Evolutionary conservation across 2,797 vertebrate genomes (phyloP).

Genomic region (Sebastes variabilis): DNA sequence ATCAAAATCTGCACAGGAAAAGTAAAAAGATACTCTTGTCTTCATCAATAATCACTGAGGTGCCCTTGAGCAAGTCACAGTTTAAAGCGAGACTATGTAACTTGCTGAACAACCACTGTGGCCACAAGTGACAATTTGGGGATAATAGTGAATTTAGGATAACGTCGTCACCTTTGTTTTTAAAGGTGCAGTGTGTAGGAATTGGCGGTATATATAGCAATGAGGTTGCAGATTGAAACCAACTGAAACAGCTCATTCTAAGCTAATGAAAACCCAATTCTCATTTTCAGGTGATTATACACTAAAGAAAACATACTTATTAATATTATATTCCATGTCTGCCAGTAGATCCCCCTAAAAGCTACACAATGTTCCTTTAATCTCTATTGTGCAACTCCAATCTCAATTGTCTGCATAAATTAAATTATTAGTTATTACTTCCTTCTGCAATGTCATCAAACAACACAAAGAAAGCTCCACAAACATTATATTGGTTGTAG

Average conservation of each 20-base stretch:
- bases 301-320: no score
- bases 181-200: no score
- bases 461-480: background rate
- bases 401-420: background rate
- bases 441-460: background rate
- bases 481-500: background rate
- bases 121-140: background rate
- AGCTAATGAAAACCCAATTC: no score
- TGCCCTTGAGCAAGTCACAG: background rate
- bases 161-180: background rate
- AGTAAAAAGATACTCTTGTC: background rate
- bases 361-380: background rate
- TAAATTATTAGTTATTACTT: background rate
- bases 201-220: rapidly evolving
- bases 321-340: background rate
- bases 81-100: background rate
- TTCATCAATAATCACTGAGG: background rate
- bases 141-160: background rate
- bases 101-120: background rate
- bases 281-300: no score
- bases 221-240: no score
- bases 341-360: background rate
- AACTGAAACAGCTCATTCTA: rapidly evolving
- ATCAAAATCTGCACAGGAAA: background rate
- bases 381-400: background rate